Base-by-base conservation (phyloP, 2,113 vertebrate species). In the Sinosuthora webbiana region DNA sequence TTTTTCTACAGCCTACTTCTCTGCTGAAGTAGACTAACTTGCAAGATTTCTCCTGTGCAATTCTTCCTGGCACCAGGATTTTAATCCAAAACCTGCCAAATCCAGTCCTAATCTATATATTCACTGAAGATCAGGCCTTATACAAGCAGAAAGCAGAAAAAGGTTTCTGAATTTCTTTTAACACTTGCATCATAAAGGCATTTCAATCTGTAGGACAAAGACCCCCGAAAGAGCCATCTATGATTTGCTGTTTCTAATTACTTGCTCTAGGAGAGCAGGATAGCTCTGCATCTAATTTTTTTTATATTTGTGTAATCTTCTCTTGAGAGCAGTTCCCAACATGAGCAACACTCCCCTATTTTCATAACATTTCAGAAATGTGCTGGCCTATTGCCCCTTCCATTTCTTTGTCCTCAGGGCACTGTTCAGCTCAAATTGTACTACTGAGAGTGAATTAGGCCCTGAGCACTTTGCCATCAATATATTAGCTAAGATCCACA, bases 161-260 rank as follows among this genome's bases (percentile, higher is more conserved):
- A 86, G 9, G 21, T 16, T 90, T 83, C 71, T 44, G 30, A 52
- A 75, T 63, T 45, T 73, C 70, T 76, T 68, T 45, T 35, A 65
- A 67, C 28, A 27, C 27, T 65, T 62, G 13, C 15, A 33, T 24
- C 56, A 67, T 31, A 55, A 92, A 90, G 79, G 13, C 25, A 63
- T 50, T 88, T 93, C 1, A 1, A 60, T 80, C 68, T 75, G 52
- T 25, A 86, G 44, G 33, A 81, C 75, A 81, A 85, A 92, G 85
- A 63, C 41, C 69, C 39, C 52, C 68, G 1, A 22, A 96, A 90
- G 95, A 95, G 44, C 31, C 52, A 53, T 69, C 44, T 59, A 45
- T 91, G 89, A 95, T 95, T 95, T 97, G 91, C 62, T 50, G 81
- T 83, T 95, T 94, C 65, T 79, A 95, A 95, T 97, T 94, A 97